A percentile compares a stretch with the other conserved stretches of the same genome.
Conservation (phyloP, 1,140 invertebrate genomes). For the Trypoxylus dichotomus region DNA sequence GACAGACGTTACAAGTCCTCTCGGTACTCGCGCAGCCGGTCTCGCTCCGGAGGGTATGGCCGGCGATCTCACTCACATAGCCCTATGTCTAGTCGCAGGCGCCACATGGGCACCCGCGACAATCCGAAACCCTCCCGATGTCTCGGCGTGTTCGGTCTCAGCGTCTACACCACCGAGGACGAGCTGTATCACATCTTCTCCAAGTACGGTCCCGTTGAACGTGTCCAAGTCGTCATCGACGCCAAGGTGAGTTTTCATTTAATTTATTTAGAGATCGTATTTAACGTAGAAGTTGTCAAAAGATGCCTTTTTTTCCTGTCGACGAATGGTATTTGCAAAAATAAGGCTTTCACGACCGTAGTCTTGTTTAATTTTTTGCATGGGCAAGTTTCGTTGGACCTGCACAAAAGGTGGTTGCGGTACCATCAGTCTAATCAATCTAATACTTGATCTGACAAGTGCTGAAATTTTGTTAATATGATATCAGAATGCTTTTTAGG, state of each 20-base stretch:
- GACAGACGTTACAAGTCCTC: slow-evolving; percentile 53
- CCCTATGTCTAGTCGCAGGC: slow-evolving; percentile 60
- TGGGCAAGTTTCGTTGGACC: too few species aligned
- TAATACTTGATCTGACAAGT: too few species aligned
- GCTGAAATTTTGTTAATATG: too few species aligned
- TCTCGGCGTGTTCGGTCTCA: slow-evolving; percentile 92
- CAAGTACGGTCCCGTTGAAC: slow-evolving; percentile 89
- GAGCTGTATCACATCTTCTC: slow-evolving; percentile 92
- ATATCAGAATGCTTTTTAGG: too few species aligned
- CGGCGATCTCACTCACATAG: slow-evolving; percentile 57
- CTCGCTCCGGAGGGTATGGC: slow-evolving; percentile 53
- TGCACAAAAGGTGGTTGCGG: too few species aligned
- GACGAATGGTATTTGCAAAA: too few species aligned
- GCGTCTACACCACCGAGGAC: slow-evolving; percentile 88
- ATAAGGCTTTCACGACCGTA: too few species aligned
- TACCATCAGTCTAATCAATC: too few species aligned
- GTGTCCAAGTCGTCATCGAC: slow-evolving; percentile 95
- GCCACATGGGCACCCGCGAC: slow-evolving; percentile 69
- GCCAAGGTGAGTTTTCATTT: slow-evolving; percentile 74
- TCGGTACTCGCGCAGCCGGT: slow-evolving; percentile 58
- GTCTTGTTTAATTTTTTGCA: too few species aligned
- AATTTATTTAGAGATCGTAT: background rate
- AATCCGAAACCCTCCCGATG: slow-evolving; percentile 87
- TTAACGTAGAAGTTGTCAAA: too few species aligned
- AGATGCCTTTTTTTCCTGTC: too few species aligned